Conservation (phyloP, 2,113 vertebrate species). For the Toxostoma redivivum region DNA sequence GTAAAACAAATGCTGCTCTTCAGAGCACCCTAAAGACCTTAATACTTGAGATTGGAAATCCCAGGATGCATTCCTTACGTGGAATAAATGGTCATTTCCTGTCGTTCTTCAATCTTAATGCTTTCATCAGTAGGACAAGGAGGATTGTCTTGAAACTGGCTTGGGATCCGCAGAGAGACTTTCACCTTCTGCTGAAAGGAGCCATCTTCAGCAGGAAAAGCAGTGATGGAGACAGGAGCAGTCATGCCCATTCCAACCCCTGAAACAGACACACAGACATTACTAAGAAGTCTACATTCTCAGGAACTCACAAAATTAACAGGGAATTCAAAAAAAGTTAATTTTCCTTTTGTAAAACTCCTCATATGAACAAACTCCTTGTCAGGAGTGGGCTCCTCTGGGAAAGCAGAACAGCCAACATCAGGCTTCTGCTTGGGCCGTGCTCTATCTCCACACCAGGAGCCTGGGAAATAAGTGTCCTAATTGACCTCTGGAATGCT, state of each 20-base stretch:
- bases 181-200: conserved; percentile 83
- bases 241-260: conserved; percentile 87
- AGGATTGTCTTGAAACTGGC: conserved; percentile 76
- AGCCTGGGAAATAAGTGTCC: neutral
- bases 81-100: conserved; percentile 84
- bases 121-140: conserved; percentile 77
- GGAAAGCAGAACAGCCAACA: neutral
- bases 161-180: conserved; percentile 81
- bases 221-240: conserved; percentile 82
- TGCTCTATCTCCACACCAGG: neutral
- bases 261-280: conserved; percentile 24
- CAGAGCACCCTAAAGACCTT: neutral
- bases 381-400: neutral
- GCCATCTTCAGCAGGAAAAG: conserved; percentile 82
- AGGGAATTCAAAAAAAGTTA: neutral
- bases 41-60: neutral
- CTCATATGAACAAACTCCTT: neutral
- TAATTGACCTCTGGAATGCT: neutral
- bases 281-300: neutral
- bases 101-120: conserved; percentile 81
- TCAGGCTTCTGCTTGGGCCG: neutral
- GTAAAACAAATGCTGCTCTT: neutral
- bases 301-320: neutral
- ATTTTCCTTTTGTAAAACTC: neutral
- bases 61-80: conserved; percentile 68